A percentile compares a stretch with the other conserved stretches of the same genome.
Evolutionary conservation across 2,797 vertebrate species (phyloP).

Genomic region (Catharus ustulatus): DNA sequence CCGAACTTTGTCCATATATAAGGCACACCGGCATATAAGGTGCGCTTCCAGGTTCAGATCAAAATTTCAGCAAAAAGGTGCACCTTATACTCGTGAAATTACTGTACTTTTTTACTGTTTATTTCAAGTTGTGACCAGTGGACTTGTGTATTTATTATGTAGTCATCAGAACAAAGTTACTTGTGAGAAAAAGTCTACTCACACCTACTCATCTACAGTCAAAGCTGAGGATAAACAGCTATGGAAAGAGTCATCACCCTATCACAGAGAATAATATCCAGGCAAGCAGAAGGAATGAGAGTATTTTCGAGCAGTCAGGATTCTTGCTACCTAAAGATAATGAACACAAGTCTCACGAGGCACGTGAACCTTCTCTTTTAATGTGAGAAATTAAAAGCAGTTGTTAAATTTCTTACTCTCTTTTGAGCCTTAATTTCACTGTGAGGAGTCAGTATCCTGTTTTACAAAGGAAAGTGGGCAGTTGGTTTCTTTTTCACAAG

Average conservation of each 20-base stretch:
- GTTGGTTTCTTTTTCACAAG: slow-evolving; percentile 23
- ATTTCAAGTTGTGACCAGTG: neutral
- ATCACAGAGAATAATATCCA: neutral
- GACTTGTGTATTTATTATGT: neutral
- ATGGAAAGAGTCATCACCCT: neutral
- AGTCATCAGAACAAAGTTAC: neutral
- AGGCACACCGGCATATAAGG: too few relatives aligned
- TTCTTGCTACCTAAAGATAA: slow-evolving; percentile 24
- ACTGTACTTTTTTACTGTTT: neutral
- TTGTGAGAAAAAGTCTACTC: neutral
- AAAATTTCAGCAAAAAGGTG: too few relatives aligned
- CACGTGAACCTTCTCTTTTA: neutral
- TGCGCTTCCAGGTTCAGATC: too few relatives aligned
- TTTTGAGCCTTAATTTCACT: slow-evolving; percentile 45
- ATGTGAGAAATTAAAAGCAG: slow-evolving; percentile 48
- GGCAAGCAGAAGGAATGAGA: neutral
- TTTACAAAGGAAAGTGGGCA: neutral
- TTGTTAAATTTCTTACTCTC: slow-evolving; percentile 30
- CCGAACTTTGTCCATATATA: too few relatives aligned
- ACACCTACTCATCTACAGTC: neutral
- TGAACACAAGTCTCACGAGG: neutral
- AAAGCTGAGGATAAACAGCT: neutral
- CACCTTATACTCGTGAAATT: too few relatives aligned
- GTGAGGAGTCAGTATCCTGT: slow-evolving; percentile 22
- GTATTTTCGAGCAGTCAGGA: slow-evolving; percentile 27